Evolutionary conservation across 2,888 invertebrate species (phyloP), one percentile per base, ranked within the genome.

Genomic region (Scaptomyza reducta): DNA sequence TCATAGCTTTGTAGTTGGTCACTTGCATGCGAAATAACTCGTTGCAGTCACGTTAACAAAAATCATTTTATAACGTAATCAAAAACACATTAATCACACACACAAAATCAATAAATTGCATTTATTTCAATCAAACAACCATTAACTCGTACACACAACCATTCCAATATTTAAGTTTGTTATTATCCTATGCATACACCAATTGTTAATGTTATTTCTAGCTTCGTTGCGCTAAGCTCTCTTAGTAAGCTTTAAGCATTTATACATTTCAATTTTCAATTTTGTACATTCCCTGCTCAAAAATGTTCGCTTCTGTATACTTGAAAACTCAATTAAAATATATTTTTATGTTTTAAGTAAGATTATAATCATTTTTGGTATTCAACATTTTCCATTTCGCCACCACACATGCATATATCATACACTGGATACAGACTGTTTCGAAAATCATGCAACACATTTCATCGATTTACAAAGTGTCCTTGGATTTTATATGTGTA

Each of bases 1-100:
- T 54, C 18, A 55, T 81, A 81, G 81, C 25, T 68, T 53, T 66
- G 67, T 84, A 84, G 78, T 59, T 77, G 51, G 57, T 79, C 70
- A 67, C 59, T 66, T 57, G 74, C 67, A 78, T 79, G 64, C 57
- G 67, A 66, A 60, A 62, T 44, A 57, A 51, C 47, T 67, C 64
- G 60, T 65, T 74, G 74, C 81, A 77, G 87, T 80, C 78, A 61
- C 61, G 42, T 50, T 54, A 62, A 59, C 65, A 59, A 38, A 49
- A 56, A 50, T 55, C 10, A 14, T 10, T 22, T 25, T 14, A 33
- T 31, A 42, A 27, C 1, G 27, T 33, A 6, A 62, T 18, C 16
- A 49, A 13, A 22, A 11, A 42, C n/a, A 68, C 50, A 58, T 67
- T 50, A 72, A 63, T 64, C 63, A 69, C 46, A 50, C 49, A 44